Conservation (phyloP, 2,797 vertebrate genomes). For the Antrozous pallidus region DNA sequence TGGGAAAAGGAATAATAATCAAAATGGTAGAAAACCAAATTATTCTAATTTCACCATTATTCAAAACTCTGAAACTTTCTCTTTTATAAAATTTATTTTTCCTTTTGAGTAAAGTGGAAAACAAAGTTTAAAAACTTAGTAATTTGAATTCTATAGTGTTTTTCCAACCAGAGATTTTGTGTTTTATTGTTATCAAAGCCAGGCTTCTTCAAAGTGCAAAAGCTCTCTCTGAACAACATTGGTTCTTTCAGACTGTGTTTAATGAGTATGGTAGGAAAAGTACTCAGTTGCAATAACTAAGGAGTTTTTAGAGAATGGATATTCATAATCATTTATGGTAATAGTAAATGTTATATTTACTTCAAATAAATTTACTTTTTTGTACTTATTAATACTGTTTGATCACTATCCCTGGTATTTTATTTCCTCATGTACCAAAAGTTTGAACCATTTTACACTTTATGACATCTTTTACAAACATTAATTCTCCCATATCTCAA, state of each 20-base stretch:
- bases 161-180: neutral
- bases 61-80: neutral
- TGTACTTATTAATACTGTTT: neutral
- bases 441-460: neutral
- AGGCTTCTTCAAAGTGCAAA: slow-evolving; percentile 37
- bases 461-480: neutral
- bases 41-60: slow-evolving; percentile 8
- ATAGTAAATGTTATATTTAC: neutral
- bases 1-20: neutral
- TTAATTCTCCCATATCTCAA: neutral
- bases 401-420: neutral
- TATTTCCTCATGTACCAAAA: neutral
- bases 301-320: neutral
- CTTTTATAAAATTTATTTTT: slow-evolving; percentile 23
- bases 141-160: slow-evolving; percentile 22
- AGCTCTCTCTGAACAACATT: slow-evolving; percentile 46
- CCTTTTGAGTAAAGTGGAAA: slow-evolving; percentile 33
- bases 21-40: neutral
- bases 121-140: slow-evolving; percentile 41
- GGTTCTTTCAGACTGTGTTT: slow-evolving; percentile 45
- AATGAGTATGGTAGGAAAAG: slow-evolving; percentile 17
- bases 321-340: neutral
- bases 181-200: slow-evolving; percentile 54
- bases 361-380: neutral
- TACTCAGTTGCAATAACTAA: slow-evolving; percentile 37